Conservation (phyloP, 2,797 vertebrate species). For the Chrysocyon brachyurus region DNA sequence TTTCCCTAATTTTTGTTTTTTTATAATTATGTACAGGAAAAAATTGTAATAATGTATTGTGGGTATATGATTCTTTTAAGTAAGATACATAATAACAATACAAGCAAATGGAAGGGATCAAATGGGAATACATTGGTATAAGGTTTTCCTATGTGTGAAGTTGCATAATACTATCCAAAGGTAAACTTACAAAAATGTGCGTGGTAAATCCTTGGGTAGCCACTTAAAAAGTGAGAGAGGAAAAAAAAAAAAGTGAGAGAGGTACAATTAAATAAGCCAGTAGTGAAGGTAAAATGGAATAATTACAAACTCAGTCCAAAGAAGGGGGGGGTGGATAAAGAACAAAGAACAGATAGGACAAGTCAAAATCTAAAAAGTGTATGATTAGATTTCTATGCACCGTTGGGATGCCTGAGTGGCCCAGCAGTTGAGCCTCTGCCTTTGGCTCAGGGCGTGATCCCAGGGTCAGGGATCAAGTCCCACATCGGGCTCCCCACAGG, state of each 20-base stretch:
- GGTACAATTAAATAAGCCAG: background rate
- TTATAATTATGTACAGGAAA: background rate
- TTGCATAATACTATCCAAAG: slow-evolving; percentile 17
- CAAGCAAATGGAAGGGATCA: background rate
- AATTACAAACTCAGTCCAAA: background rate
- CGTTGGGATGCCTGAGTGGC: too few species aligned
- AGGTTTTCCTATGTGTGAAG: background rate
- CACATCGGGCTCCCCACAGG: too few species aligned
- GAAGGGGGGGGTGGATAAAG: background rate
- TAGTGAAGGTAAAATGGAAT: background rate
- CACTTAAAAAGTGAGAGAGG: background rate
- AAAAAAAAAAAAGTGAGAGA: background rate
- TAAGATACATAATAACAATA: slow-evolving; percentile 4
- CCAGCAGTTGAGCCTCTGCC: too few species aligned
- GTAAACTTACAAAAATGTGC: background rate
- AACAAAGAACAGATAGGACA: background rate
- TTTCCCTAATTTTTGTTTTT: slow-evolving; percentile 11
- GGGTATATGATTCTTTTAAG: background rate
- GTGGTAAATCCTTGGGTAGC: background rate
- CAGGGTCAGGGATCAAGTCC: too few species aligned
- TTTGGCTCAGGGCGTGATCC: too few species aligned
- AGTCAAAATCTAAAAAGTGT: background rate
- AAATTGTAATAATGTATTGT: slow-evolving; percentile 14
- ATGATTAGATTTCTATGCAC: background rate
- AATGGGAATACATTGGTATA: background rate